Evolutionary conservation across 2,797 vertebrate species (phyloP).

Genomic region (Sebastes goodei): DNA sequence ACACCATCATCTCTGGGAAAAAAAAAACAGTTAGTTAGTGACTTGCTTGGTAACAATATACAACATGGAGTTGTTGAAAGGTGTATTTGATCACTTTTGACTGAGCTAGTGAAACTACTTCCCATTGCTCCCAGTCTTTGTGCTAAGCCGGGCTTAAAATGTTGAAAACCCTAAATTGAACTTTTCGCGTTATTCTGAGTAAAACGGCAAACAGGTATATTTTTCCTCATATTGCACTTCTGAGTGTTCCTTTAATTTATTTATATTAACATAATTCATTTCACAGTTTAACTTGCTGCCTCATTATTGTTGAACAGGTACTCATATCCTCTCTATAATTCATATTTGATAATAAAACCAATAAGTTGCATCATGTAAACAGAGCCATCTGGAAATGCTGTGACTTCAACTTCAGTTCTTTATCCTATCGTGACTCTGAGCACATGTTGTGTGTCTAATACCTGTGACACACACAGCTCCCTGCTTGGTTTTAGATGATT

Average conservation of each 20-base stretch:
- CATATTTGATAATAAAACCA: constrained; percentile 18
- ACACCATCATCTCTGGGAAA: not conserved
- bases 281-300: not conserved
- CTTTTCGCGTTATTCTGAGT: not conserved
- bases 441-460: not conserved
- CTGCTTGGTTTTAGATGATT: not conserved
- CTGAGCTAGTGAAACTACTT: not conserved
- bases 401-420: not conserved
- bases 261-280: not conserved
- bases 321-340: not conserved
- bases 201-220: not conserved
- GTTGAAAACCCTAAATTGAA: not conserved
- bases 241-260: not conserved
- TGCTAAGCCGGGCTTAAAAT: not conserved
- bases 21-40: not conserved
- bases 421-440: not conserved
- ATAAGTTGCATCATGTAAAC: constrained; percentile 8
- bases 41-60: not conserved
- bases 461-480: not conserved
- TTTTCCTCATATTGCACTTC: not conserved
- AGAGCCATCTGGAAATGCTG: constrained; percentile 20
- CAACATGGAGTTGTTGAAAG: not conserved
- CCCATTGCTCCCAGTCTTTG: not conserved
- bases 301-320: not conserved
- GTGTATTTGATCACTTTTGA: not conserved